Evolutionary conservation across 1,140 invertebrate species (phyloP).

Genomic region (Trichonephila clavipes): DNA sequence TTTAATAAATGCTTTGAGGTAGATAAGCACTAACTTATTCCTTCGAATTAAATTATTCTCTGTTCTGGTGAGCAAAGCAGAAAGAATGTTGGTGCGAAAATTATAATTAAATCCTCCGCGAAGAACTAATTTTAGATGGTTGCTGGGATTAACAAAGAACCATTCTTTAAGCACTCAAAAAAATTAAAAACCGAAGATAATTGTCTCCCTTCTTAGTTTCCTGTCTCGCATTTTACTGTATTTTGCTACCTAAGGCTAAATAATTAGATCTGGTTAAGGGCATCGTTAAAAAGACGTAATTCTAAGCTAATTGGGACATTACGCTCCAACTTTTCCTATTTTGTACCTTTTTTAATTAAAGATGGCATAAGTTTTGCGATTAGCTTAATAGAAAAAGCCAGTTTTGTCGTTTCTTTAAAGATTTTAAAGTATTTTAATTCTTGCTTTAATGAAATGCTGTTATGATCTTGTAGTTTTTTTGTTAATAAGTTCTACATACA

Average conservation of each 20-base stretch:
- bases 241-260: neutral
- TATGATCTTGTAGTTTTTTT: too few species aligned
- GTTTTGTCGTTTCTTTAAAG: too few species aligned
- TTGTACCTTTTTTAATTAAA: neutral
- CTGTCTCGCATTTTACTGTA: neutral
- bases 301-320: slow-evolving; percentile 6
- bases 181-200: slow-evolving; percentile 2
- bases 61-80: neutral
- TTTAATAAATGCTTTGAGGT: neutral
- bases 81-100: neutral
- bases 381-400: neutral
- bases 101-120: slow-evolving; percentile 5
- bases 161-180: neutral
- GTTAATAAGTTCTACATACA: too few species aligned
- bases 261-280: neutral
- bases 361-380: neutral
- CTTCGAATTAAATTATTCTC: neutral
- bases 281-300: slow-evolving; percentile 11
- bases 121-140: neutral
- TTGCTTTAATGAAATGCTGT: too few species aligned
- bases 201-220: neutral
- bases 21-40: neutral
- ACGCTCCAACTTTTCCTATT: neutral
- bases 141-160: neutral
- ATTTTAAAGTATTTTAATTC: too few species aligned